Percentiles rank a stretch among this genome's conserved stretches.
Evolutionary conservation across 53 echinoderm and acorn worm species (phyloP).

Genomic region (Luidia sarsii): DNA sequence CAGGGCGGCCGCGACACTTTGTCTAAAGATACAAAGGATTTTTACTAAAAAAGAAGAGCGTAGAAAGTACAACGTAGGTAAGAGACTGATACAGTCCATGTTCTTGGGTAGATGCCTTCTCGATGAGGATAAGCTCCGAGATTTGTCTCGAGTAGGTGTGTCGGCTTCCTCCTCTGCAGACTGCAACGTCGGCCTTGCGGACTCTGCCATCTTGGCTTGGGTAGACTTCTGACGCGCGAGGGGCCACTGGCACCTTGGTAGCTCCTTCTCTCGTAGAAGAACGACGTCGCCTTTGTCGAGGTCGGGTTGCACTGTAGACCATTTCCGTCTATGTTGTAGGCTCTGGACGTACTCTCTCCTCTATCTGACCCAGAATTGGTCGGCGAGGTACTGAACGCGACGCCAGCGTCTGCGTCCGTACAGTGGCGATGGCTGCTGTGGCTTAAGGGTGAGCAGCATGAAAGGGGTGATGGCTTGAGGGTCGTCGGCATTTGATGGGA

Average conservation of each 20-base stretch:
- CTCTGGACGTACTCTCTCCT: constrained; percentile 45
- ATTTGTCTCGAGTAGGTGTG: constrained; percentile 8
- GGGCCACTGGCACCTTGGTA: no score
- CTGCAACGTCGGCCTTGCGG: constrained; percentile 13
- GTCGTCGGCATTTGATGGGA: constrained; percentile 53
- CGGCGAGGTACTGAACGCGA: constrained; percentile 42
- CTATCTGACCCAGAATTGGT: constrained; percentile 56
- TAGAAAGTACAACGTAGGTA: no score
- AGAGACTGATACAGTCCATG: no score
- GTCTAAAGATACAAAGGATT: no score
- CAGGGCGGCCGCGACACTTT: no score
- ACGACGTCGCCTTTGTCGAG: constrained; percentile 45
- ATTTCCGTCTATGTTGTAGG: constrained; percentile 45
- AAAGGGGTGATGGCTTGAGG: constrained; percentile 33
- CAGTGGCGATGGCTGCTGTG: constrained; percentile 25
- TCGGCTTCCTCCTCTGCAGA: not conserved
- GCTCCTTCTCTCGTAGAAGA: constrained; percentile 36
- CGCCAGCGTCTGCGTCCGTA: constrained; percentile 51
- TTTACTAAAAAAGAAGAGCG: no score
- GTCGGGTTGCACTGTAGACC: not conserved
- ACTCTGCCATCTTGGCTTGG: constrained; percentile 40
- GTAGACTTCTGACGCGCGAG: constrained; percentile 35
- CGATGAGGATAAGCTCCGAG: constrained; percentile 10
- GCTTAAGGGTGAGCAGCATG: constrained; percentile 50
- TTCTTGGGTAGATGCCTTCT: constrained; percentile 17